These are phyloP conservation scores for Danio albolineatus DNA, from an alignment of 2,797 vertebrate species.

Conservation along the genomic window DNA sequence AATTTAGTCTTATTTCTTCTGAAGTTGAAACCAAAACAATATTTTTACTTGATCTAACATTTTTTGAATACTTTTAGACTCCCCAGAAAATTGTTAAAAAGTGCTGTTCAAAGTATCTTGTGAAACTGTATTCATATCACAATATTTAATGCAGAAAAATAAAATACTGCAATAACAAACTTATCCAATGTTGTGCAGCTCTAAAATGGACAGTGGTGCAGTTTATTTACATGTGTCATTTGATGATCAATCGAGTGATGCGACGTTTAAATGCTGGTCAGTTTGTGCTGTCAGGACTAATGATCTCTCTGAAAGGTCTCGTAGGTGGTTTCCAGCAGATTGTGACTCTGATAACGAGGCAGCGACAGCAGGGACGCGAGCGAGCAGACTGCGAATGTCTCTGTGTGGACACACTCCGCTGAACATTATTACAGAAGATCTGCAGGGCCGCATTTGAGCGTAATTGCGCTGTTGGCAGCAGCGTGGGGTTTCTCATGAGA, in stretches of 20 bases:
- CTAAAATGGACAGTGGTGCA: background rate
- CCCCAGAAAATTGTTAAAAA: too few species aligned
- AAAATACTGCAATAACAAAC: background rate
- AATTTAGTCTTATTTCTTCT: too few species aligned
- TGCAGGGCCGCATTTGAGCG: conserved; percentile 1
- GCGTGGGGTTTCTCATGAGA: background rate
- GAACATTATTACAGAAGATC: conserved; percentile 44
- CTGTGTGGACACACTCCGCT: conserved; percentile 32
- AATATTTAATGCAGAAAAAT: too few species aligned
- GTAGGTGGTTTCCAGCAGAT: conserved; percentile 10
- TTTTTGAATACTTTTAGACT: too few species aligned
- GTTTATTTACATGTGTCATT: background rate
- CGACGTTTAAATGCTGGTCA: background rate
- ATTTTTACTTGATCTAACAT: too few species aligned
- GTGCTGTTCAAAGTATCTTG: too few species aligned
- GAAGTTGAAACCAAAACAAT: too few species aligned
- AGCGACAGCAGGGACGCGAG: conserved; percentile 29
- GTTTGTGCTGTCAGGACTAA: conserved; percentile 1
- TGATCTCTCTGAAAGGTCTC: conserved; percentile 7
- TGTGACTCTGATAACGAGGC: conserved; percentile 32
- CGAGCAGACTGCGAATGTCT: conserved; percentile 33
- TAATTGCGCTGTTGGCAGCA: conserved; percentile 23
- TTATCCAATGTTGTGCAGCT: too few species aligned
- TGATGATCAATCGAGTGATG: background rate
- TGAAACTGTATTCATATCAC: too few species aligned